Evolutionary conservation across 2,113 vertebrate genomes (phyloP).

Genomic region (Falco punctatus): DNA sequence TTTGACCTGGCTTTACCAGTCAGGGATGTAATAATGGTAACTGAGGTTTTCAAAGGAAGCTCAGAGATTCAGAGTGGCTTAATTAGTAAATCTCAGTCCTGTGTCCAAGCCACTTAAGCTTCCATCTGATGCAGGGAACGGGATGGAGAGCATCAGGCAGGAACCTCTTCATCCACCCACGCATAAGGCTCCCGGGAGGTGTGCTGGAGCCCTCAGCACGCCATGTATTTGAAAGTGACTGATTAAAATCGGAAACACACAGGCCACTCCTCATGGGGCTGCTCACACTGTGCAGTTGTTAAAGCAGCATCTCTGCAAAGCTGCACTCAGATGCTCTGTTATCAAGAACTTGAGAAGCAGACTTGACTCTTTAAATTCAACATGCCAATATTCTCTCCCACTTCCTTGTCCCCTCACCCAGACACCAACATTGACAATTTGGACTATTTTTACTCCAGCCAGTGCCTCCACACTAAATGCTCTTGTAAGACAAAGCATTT

Average conservation of each 20-base stretch:
- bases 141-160: neutral
- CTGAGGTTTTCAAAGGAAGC: neutral
- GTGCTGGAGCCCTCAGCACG: neutral
- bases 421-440: neutral
- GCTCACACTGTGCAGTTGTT: neutral
- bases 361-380: neutral
- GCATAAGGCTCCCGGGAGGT: neutral
- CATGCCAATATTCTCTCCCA: neutral
- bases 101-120: neutral
- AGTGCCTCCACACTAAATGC: neutral
- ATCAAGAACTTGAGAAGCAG: neutral
- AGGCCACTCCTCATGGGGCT: neutral
- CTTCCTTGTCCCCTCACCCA: neutral
- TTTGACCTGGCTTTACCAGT: neutral
- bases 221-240: neutral
- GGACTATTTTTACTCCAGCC: neutral
- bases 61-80: neutral
- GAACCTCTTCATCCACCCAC: neutral
- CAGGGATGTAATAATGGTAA: neutral
- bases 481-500: neutral
- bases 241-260: neutral
- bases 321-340: accelerated
- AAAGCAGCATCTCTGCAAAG: neutral
- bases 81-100: neutral
- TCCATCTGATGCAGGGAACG: accelerated